Evolutionary conservation across 1,140 invertebrate genomes (phyloP), one percentile per base, ranked within the genome.

Genomic region (Drosophila tani): DNA sequence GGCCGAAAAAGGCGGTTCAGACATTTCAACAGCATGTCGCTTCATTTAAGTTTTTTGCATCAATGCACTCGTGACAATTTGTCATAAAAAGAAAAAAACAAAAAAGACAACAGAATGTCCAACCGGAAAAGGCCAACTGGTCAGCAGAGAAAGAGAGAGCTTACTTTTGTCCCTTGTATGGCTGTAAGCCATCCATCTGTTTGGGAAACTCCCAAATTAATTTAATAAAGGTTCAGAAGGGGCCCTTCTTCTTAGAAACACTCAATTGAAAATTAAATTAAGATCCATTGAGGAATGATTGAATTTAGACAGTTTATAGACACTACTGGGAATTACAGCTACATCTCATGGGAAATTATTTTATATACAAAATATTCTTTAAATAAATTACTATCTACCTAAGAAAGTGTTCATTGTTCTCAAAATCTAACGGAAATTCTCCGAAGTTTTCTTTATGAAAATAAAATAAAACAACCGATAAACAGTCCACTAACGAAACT

Each of bases 41-140:
- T 88, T 88, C 85, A 88, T 88, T 88, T 88, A 88, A 88, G 84
- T 90, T 88, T 81, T 88, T 88, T 88, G 84, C 84, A 88, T 88
- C 84, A 88, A 88, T 88, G 84, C 85, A 88, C 85, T 88, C 84
- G 85, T 84, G 84, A 88, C 84, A 88, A 88, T 88, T 90, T 88
- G 84, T 88, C 84, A 88, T 88, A 82, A 84, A 90, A 87, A 80
- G 47, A 47, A 68, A 12, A 17, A 55, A 8, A 12, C 35, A 35
- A 38, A 38, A 38, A 21, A 24, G 19, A 38, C 53, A 40, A 46
- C 50, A 51, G 49, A 62, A 58, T 59, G 58, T 12, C 69, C 70
- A 74, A 56, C 64, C 56, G 60, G 51, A 62, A 65, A 62, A 17
- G 68, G 67, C 53, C 66, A 71, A 73, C 67, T 73, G 70, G 53